Base-by-base conservation (phyloP, 2,888 invertebrate genomes). In the Troglohyphantes excavatus region DNA sequence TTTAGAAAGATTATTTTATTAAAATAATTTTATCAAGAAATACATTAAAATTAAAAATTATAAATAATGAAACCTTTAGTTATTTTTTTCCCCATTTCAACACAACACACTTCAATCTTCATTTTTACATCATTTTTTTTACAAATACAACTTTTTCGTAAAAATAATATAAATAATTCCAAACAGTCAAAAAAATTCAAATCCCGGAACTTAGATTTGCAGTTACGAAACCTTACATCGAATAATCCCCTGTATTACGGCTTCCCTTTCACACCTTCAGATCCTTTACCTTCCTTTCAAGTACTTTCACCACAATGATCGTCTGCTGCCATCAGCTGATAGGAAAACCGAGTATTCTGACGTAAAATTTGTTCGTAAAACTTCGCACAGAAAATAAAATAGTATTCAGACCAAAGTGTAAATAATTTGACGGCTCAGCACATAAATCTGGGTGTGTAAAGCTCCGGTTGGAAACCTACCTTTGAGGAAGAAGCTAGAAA, bases 401-500 rank as follows among this genome's bases (percentile, higher is more conserved):
- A 17, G 53, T 2, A 53, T 2, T 7, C 17, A 53, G 2, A 53
- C 0, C 13, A 53, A n/a, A 11, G n/a, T 53, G n/a, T 53, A 53
- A 46, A 53, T 53, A 13, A 53, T 53, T n/a, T n/a, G 17, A n/a
- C n/a, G 17, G 17, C 13, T 13, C 53, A 13, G 53, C 53, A 53
- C n/a, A 53, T 53, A 5, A n/a, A 53, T 53, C n/a, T 53, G 13
- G 1, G n/a, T 13, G n/a, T 53, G 53, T n/a, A 17, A 53, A 53
- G 53, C 53, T 53, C n/a, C 53, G 13, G 53, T 33, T 53, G 53
- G 53, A 53, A 53, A 53, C n/a, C 53, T 17, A n/a, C n/a, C 13
- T 53, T 53, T 53, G 53, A 53, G 53, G 53, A 53, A 53, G 53
- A 53, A 53, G n/a, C 53, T 13, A 53, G 53, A 13, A n/a, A 53